phyloP scores from a whole-genome alignment of 1,140 invertebrate species.

The Venustaconcha ellipsiformis region DNA sequence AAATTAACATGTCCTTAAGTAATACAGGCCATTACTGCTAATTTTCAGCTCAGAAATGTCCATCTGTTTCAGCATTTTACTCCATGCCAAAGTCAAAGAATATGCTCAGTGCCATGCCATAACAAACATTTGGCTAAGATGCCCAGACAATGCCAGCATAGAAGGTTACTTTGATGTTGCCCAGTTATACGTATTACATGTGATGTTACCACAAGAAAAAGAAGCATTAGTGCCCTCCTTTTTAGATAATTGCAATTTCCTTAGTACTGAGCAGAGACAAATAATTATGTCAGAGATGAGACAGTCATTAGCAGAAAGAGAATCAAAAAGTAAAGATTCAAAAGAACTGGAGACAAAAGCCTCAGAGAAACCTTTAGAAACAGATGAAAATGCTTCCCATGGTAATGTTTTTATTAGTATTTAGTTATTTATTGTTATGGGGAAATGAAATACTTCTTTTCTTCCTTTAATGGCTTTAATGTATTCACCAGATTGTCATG shows the following conservation, averaged over 20 bases:
- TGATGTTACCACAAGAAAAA: constrained; percentile 12
- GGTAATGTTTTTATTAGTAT: no score
- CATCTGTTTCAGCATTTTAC: constrained; percentile 33
- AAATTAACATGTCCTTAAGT: no score
- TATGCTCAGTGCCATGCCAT: constrained; percentile 38
- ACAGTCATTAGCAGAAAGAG: no score
- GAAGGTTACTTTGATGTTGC: constrained; percentile 9
- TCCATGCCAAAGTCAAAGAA: constrained; percentile 45
- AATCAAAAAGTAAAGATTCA: no score
- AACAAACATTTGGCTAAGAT: constrained; percentile 32
- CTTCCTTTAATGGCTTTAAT: no score
- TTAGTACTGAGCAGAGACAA: constrained; percentile 3
- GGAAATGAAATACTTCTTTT: no score
- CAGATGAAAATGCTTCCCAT: no score
- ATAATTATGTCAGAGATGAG: background rate
- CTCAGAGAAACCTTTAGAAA: no score
- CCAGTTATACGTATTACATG: constrained; percentile 4
- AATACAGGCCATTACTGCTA: no score
- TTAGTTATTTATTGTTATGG: no score
- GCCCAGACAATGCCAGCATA: background rate
- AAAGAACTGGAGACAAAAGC: no score
- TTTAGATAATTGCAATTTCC: constrained; percentile 7
- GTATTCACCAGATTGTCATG: no score
- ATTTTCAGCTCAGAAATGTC: background rate
- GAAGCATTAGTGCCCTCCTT: background rate